A percentile compares a stretch with the other conserved stretches of the same genome.
Evolutionary conservation across 2,113 vertebrate genomes (phyloP).

Genomic region (Mobula birostris): DNA sequence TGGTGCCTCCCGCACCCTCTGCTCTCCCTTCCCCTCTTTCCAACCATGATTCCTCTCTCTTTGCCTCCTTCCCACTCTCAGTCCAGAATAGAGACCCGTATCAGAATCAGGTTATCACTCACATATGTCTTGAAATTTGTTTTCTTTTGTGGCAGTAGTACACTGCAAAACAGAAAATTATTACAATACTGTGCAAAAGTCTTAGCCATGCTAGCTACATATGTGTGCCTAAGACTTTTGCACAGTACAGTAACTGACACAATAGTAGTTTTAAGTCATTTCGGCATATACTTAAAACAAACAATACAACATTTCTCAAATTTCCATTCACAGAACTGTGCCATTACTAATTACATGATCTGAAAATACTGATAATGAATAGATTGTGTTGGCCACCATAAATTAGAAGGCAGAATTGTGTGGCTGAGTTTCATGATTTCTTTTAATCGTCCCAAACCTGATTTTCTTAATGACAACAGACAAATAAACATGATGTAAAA

Average conservation of each 20-base stretch:
- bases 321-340: not conserved
- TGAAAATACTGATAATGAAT: not conserved
- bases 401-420: not conserved
- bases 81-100: too few relatives aligned
- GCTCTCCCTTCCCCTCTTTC: too few relatives aligned
- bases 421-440: not conserved
- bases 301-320: conserved; percentile 8
- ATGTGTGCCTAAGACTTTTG: too few relatives aligned
- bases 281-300: not conserved
- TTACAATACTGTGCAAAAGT: too few relatives aligned
- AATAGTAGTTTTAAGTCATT: conserved; percentile 7
- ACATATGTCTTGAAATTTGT: too few relatives aligned
- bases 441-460: not conserved
- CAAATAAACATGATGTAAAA: not conserved
- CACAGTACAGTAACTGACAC: not conserved
- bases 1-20: too few relatives aligned
- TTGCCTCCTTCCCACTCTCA: too few relatives aligned
- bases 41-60: too few relatives aligned
- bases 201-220: too few relatives aligned
- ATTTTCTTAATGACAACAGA: not conserved
- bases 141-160: too few relatives aligned
- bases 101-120: too few relatives aligned
- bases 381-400: not conserved
- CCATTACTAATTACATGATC: not conserved
- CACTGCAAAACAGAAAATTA: too few relatives aligned